Evolutionary conservation across 2,113 vertebrate genomes (phyloP).

Genomic region (Blennius ocellaris): DNA sequence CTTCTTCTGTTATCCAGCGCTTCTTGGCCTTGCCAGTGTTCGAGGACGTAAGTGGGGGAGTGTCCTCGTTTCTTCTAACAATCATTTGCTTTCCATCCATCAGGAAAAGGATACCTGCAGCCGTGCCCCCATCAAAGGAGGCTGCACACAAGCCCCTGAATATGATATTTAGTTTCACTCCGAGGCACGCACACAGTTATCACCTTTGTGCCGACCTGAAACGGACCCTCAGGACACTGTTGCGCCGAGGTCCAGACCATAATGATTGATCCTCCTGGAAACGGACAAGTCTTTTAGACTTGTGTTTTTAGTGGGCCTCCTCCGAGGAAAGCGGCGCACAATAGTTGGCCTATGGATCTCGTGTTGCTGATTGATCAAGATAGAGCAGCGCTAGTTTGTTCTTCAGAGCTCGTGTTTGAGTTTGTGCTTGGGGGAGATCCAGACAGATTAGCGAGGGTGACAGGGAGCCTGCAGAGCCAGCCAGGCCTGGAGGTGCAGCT

Average conservation of each 20-base stretch:
- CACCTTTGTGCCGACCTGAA: slow-evolving; percentile 71
- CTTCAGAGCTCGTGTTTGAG: slow-evolving; percentile 74
- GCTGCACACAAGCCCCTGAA: slow-evolving; percentile 35
- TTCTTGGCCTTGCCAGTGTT: slow-evolving; percentile 46
- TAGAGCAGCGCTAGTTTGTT: slow-evolving; percentile 58
- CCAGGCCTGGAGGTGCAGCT: slow-evolving; percentile 66
- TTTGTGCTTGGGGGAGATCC: slow-evolving; percentile 79
- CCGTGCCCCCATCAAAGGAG: slow-evolving; percentile 64
- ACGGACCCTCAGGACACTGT: slow-evolving; percentile 65
- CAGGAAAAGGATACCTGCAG: slow-evolving; percentile 69
- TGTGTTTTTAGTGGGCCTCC: slow-evolving; percentile 48
- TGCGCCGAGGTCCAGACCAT: slow-evolving; percentile 44
- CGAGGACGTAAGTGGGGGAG: slow-evolving; percentile 35
- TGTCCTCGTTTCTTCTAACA: slow-evolving; percentile 47
- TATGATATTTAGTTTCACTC: slow-evolving; percentile 70
- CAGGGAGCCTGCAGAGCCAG: slow-evolving; percentile 49
- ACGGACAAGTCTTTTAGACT: slow-evolving; percentile 34
- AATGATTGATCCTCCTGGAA: slow-evolving; percentile 60
- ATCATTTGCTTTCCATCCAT: slow-evolving; percentile 74
- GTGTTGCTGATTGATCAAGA: slow-evolving; percentile 65
- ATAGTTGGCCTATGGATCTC: slow-evolving; percentile 55
- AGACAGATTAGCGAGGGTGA: slow-evolving; percentile 77
- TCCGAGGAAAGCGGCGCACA: slow-evolving; percentile 48
- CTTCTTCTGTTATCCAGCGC: slow-evolving; percentile 17
- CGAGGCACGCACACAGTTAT: slow-evolving; percentile 61